Evolutionary conservation across 1,140 invertebrate species (phyloP).

Genomic region (Drosophila arawakana): DNA sequence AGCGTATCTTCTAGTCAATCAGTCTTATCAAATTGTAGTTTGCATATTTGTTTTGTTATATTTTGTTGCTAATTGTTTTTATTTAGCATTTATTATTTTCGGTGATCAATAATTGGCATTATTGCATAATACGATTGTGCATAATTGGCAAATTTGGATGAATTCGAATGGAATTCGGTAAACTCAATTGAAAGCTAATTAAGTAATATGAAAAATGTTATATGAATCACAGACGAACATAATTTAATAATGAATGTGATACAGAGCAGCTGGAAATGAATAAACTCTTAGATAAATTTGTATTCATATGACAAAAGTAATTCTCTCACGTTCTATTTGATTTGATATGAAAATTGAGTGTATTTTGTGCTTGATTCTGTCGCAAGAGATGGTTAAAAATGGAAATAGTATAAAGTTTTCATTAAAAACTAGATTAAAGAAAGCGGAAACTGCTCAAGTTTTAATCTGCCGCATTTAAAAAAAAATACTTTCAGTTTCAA

Average conservation of each 20-base stretch:
- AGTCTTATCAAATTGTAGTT: neutral
- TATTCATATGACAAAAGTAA: no score
- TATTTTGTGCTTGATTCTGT: neutral
- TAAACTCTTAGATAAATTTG: no score
- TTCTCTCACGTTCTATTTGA: constrained; percentile 13
- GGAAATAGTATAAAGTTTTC: no score
- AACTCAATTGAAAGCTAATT: constrained; percentile 16
- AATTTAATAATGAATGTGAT: neutral
- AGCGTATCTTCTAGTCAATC: constrained; percentile 1
- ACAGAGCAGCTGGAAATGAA: no score
- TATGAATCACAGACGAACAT: neutral
- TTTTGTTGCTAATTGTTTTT: constrained; percentile 11
- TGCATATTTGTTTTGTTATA: neutral
- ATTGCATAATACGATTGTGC: constrained; percentile 6
- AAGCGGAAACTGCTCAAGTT: no score
- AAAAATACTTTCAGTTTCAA: no score
- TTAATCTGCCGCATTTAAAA: no score
- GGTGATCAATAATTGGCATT: constrained; percentile 21
- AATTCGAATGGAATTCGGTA: neutral
- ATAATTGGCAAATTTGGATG: constrained; percentile 3
- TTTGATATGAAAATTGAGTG: neutral
- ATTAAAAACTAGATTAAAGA: no score
- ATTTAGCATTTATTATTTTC: neutral
- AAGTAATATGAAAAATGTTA: neutral
- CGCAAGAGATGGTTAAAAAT: neutral